Evolutionary conservation across 2,888 invertebrate species (phyloP).

Genomic region (Mesopsocus fuscifrons): DNA sequence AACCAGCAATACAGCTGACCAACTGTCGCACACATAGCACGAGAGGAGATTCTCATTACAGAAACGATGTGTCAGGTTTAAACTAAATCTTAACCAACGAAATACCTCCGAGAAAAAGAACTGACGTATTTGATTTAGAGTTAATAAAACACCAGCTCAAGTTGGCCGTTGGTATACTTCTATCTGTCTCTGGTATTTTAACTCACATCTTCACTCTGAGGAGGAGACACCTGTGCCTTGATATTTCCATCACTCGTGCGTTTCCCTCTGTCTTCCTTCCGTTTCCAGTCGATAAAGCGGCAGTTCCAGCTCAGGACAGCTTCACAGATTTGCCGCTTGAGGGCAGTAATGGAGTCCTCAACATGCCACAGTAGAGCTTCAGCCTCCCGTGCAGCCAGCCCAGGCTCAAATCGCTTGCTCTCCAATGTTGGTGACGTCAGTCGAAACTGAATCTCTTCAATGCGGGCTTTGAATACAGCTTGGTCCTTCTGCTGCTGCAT

Average conservation of each 20-base stretch:
- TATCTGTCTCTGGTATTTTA: too few species aligned
- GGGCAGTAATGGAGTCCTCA: conserved; percentile 38
- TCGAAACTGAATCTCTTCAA: conserved; percentile 62
- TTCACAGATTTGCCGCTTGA: conserved; percentile 48
- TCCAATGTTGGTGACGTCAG: conserved; percentile 45
- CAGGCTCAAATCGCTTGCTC: conserved; percentile 27
- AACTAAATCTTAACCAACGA: too few species aligned
- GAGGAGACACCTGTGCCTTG: background rate
- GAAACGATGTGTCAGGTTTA: too few species aligned
- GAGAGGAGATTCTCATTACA: too few species aligned
- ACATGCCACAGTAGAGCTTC: conserved; percentile 26
- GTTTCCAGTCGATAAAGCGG: conserved; percentile 28
- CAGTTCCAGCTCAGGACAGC: conserved; percentile 51
- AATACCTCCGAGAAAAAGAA: too few species aligned
- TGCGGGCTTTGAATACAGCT: conserved; percentile 52
- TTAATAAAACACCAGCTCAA: too few species aligned
- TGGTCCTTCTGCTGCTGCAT: conserved; percentile 46
- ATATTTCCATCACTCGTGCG: conserved; percentile 17
- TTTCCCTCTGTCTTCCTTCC: conserved; percentile 17
- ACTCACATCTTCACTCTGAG: background rate
- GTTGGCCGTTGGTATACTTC: too few species aligned
- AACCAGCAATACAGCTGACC: too few species aligned
- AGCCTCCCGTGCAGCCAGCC: conserved; percentile 11
- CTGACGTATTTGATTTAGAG: too few species aligned
- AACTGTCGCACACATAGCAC: too few species aligned